Base-by-base conservation (phyloP, 2,888 invertebrate species). In the Malacosoma neustria region DNA sequence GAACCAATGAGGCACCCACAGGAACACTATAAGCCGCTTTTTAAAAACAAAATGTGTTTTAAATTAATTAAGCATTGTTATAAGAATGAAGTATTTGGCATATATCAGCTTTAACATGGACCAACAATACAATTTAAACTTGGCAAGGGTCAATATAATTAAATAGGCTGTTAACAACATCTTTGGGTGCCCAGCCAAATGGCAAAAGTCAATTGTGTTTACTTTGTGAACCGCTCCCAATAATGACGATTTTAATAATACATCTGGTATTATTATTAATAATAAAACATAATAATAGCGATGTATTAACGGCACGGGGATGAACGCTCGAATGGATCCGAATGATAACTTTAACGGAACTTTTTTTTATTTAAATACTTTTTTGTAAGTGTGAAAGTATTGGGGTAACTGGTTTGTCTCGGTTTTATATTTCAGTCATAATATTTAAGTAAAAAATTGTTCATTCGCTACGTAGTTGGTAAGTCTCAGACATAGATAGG, bases 151-250 rank as follows among this genome's bases (percentile, higher is more conserved):
- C 77, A 80, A 76, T 66, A 80, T 65, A 80, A 79, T 81, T 75
- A 77, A 77, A 76, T 59, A 58, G 60, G 57, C 22, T 22, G 22
- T 22, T 22, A 22, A 5, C 22, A 22, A 53, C 59, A 69, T 82
- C 81, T 82, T 84, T 84, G 75, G 71, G 54, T 76, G 36, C 43
- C 5, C 81, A 82, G 46, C 74, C 66, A 66, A 77, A 77, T 68
- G 81, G 79, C 72, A 84, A 82, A 72, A 84, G 80, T 82, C 77
- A 70, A 84, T 84, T 82, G 80, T 84, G 64, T 65, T 71, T 62
- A 67, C 42, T 60, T 63, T 46, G 50, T 59, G 60, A 63, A 69
- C 63, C 71, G 65, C 54, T 54, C 53, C 48, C 62, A 45, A 56
- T 63, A 61, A 66, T 73, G 74, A 73, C 72, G 63, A 77, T 68